Percentiles rank a stretch among this genome's conserved stretches.
Conservation (phyloP, 2,113 vertebrate genomes). For the Mesoclemmys tuberculata region DNA sequence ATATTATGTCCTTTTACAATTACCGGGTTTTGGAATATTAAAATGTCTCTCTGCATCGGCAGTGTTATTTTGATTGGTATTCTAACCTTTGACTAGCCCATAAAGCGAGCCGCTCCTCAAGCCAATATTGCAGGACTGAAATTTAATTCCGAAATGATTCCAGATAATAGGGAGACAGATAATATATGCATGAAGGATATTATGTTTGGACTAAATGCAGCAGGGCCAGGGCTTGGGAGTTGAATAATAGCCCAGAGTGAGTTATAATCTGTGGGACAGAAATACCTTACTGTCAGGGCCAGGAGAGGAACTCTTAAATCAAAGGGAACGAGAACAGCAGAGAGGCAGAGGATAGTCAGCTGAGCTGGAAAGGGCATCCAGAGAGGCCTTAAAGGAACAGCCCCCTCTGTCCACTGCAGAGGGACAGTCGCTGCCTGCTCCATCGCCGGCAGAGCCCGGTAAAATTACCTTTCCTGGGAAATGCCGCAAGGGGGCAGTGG, state of each 20-base stretch:
- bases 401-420: neutral
- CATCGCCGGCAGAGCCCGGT: neutral
- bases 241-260: constrained; percentile 96
- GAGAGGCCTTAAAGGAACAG: constrained; percentile 60
- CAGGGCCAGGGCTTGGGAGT: constrained; percentile 91
- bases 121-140: constrained; percentile 92
- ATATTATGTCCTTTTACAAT: constrained; percentile 98
- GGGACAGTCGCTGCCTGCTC: neutral
- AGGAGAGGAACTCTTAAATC: constrained; percentile 96
- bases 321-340: constrained; percentile 75
- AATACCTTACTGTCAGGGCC: constrained; percentile 97
- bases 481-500: neutral
- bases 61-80: constrained; percentile 98
- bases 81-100: constrained; percentile 99
- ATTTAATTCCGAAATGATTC: constrained; percentile 99
- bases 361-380: constrained; percentile 70
- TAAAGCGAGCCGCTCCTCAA: constrained; percentile 89
- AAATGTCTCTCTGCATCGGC: constrained; percentile 97
- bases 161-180: constrained; percentile 98
- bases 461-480: neutral
- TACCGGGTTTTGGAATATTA: constrained; percentile 99
- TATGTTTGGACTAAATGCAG: constrained; percentile 95
- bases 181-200: constrained; percentile 99
- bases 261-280: constrained; percentile 97
- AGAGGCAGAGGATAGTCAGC: constrained; percentile 53